These are phyloP conservation scores for Grantiella picta DNA, from an alignment of 2,113 vertebrate species.

Conservation along the genomic window DNA sequence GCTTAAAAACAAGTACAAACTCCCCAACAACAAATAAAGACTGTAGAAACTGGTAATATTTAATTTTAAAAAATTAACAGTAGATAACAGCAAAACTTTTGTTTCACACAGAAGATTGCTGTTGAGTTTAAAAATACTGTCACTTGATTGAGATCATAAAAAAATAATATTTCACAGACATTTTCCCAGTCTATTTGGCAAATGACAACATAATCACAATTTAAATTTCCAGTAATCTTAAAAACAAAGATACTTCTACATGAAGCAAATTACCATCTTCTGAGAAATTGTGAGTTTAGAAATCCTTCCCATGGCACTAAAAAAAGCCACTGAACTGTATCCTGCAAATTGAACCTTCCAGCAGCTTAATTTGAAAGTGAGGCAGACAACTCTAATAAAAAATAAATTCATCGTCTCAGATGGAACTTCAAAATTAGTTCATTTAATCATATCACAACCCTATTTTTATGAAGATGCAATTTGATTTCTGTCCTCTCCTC, in stretches of 20 bases:
- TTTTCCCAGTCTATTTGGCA: neutral
- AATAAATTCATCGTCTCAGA: neutral
- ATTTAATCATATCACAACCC: neutral
- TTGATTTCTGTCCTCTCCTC: neutral
- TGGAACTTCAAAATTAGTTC: conserved; percentile 25
- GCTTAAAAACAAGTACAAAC: neutral
- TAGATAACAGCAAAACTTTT: neutral
- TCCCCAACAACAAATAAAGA: neutral
- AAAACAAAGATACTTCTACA: neutral
- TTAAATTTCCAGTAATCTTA: neutral
- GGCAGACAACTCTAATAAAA: conserved; percentile 5
- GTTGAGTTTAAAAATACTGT: neutral
- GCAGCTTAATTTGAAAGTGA: conserved; percentile 30
- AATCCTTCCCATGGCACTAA: neutral
- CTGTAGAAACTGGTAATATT: neutral
- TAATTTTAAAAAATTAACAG: neutral
- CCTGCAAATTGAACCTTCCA: conserved; percentile 1
- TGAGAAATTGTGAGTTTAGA: neutral
- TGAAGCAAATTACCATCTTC: neutral
- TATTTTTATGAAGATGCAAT: neutral
- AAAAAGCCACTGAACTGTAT: neutral
- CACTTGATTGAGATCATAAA: neutral
- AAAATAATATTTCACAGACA: neutral
- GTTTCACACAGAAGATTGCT: neutral
- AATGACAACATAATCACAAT: neutral